Conservation (phyloP, 1,140 invertebrate species). For the Euura saliciscinereae region DNA sequence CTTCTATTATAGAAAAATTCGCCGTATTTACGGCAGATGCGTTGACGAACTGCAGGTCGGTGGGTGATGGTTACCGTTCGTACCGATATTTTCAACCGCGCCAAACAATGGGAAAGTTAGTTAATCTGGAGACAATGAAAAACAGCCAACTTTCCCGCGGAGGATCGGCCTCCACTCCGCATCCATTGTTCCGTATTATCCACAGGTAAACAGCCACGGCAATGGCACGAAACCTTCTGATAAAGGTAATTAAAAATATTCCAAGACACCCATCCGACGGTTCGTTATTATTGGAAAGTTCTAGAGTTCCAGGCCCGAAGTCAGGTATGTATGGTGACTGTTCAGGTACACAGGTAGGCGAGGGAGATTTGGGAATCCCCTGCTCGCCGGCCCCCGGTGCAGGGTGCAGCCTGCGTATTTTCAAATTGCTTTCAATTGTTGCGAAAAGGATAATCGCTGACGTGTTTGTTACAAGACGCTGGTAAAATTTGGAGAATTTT, state of each 20-base stretch:
- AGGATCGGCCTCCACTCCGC: not conserved
- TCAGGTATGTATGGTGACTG: not conserved
- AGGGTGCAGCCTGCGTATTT: not conserved
- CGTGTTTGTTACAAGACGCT: not conserved
- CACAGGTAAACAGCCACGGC: not conserved
- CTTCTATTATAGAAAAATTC: not conserved
- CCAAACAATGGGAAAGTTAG: not conserved
- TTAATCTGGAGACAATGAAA: not conserved
- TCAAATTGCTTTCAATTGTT: not conserved
- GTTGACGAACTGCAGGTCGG: no score
- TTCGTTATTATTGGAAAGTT: not conserved
- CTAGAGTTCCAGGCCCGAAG: not conserved
- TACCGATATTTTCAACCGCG: not conserved
- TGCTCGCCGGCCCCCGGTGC: not conserved
- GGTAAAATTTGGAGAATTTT: not conserved
- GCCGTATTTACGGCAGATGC: not conserved
- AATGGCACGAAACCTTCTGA: not conserved
- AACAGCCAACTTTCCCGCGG: not conserved
- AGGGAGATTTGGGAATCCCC: not conserved
- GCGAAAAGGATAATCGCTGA: not conserved
- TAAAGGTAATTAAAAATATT: not conserved
- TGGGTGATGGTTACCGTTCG: no score
- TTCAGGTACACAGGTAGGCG: not conserved
- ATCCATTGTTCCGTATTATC: no score
- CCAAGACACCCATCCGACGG: not conserved